A percentile compares a stretch with the other conserved stretches of the same genome.
phyloP scores from a whole-genome alignment of 2,797 vertebrate genomes.

The Ciconia nigra region DNA sequence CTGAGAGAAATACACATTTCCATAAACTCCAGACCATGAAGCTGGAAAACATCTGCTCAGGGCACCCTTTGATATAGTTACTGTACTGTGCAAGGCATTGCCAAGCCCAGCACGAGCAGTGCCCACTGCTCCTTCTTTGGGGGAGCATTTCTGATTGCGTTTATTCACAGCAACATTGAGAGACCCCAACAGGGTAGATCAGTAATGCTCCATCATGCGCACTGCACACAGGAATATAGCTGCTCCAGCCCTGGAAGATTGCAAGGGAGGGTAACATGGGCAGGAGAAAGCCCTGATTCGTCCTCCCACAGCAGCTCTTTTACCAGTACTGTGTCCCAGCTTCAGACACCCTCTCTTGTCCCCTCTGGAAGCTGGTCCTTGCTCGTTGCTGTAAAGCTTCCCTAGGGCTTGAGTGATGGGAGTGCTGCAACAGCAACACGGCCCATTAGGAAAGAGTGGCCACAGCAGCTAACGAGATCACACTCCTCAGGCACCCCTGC shows the following conservation, averaged over 20 bases:
- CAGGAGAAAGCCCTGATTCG: neutral
- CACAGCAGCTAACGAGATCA: neutral
- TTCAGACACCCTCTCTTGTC: neutral
- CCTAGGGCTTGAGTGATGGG: neutral
- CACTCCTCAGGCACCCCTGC: neutral
- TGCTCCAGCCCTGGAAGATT: neutral
- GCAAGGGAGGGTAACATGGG: neutral
- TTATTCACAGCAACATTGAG: neutral
- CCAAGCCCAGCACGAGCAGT: neutral
- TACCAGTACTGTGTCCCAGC: neutral
- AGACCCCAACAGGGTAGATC: neutral
- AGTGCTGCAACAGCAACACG: neutral
- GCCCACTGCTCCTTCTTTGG: neutral
- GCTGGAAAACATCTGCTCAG: neutral
- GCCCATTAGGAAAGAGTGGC: neutral
- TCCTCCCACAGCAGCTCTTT: neutral
- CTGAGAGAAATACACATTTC: neutral
- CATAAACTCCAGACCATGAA: neutral
- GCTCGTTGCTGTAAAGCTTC: neutral
- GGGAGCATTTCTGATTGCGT: neutral
- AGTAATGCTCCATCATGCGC: neutral
- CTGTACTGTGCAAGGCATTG: neutral
- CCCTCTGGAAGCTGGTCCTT: neutral
- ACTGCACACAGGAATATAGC: neutral
- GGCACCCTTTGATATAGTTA: neutral